Evolutionary conservation across 2,888 invertebrate genomes (phyloP).

Genomic region (Macroteleia sp.): DNA sequence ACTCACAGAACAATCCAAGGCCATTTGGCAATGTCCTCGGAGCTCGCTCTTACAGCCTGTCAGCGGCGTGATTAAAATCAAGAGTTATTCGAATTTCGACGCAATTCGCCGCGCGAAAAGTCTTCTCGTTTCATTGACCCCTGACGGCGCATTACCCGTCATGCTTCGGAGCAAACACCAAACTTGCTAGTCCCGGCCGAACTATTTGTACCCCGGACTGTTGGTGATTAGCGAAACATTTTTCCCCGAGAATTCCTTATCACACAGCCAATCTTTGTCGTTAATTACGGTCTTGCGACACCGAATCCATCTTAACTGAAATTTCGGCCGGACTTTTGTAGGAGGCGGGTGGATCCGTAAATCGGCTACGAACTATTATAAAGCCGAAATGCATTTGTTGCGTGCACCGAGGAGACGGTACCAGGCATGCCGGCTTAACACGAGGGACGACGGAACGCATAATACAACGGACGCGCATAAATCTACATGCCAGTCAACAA

Average conservation of each 20-base stretch:
- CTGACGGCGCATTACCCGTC: conserved; percentile 19
- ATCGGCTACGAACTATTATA: conserved; percentile 38
- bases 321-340: conserved; percentile 27
- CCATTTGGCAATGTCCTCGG: conserved; percentile 56
- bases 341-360: conserved; percentile 21
- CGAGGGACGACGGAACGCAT: conserved; percentile 81
- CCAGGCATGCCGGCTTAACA: conserved; percentile 80
- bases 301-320: conserved; percentile 40
- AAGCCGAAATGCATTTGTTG: conserved; percentile 77
- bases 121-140: conserved; percentile 17
- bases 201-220: conserved; percentile 1
- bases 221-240: conserved; percentile 2
- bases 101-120: conserved; percentile 9
- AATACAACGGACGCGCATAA: conserved; percentile 84
- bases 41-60: conserved; percentile 24
- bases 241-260: conserved; percentile 23
- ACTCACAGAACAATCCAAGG: conserved; percentile 73
- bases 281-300: conserved; percentile 30
- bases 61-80: conserved; percentile 51
- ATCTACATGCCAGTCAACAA: conserved; percentile 84
- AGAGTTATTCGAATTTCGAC: conserved; percentile 30
- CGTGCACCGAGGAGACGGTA: conserved; percentile 79
- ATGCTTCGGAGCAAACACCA: conserved; percentile 7
- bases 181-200: not conserved
- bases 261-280: conserved; percentile 30